Conservation (phyloP, 2,113 vertebrate species). For the Cercopithecus mona region DNA sequence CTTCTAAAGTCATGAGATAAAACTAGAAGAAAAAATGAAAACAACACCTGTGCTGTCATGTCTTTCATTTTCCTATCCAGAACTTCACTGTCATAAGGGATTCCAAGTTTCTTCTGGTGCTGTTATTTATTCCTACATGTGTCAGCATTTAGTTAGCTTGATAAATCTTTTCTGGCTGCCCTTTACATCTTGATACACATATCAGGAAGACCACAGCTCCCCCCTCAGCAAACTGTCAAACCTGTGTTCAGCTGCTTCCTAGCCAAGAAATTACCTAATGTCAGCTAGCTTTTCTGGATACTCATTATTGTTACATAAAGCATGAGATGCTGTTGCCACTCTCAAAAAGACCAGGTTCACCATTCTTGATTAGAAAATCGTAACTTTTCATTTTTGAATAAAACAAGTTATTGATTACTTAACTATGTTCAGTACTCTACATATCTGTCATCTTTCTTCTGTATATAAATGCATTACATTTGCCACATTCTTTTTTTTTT, state of each 20-base stretch:
- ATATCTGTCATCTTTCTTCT: background rate
- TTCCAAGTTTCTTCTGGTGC: background rate
- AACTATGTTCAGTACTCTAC: background rate
- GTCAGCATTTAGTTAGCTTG: background rate
- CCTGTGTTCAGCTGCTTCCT: background rate
- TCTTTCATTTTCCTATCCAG: constrained; percentile 21
- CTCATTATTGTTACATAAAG: background rate
- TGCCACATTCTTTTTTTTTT: background rate
- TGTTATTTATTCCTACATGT: background rate
- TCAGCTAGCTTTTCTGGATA: background rate
- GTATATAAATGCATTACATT: background rate
- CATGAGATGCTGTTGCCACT: background rate
- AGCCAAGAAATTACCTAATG: background rate
- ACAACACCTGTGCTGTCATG: background rate
- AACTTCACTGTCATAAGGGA: background rate
- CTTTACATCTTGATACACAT: background rate
- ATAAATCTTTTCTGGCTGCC: background rate
- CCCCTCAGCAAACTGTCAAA: background rate
- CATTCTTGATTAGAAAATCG: background rate
- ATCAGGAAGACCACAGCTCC: background rate
- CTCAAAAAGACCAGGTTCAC: background rate
- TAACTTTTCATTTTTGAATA: background rate
- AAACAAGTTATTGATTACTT: background rate
- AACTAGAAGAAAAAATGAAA: constrained; percentile 14
- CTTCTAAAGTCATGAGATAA: constrained; percentile 13